Evolutionary conservation across 2,888 invertebrate species (phyloP).

Genomic region (Petrophora chlorosata): DNA sequence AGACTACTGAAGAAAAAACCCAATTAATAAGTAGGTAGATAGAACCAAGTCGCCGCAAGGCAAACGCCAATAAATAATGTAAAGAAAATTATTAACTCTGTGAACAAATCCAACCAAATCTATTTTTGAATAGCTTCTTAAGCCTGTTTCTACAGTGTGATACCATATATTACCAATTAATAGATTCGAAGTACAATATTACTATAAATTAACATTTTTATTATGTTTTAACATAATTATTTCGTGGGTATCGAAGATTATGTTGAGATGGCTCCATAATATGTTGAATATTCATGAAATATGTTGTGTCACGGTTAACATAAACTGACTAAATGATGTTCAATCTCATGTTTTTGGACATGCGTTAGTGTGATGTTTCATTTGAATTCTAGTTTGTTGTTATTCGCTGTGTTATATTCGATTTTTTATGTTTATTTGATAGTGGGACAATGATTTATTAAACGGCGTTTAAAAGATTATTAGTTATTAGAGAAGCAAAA

Average conservation of each 20-base stretch:
- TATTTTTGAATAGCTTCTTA: conserved; percentile 21
- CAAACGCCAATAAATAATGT: not conserved
- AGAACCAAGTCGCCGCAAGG: no score
- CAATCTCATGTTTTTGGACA: conserved; percentile 15
- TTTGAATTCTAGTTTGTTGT: not conserved
- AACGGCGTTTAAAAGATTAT: no score
- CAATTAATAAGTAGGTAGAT: no score
- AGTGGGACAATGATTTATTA: no score
- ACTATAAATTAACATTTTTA: conserved; percentile 66
- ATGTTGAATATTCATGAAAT: conserved; percentile 43
- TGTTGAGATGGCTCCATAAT: conserved; percentile 23
- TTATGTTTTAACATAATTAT: conserved; percentile 53
- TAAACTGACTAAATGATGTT: conserved; percentile 14
- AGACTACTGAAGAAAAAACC: conserved; percentile 14
- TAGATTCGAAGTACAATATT: conserved; percentile 49
- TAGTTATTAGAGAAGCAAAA: no score
- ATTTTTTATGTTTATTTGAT: no score
- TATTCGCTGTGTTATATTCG: no score
- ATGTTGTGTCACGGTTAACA: conserved; percentile 20
- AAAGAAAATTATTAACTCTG: not conserved
- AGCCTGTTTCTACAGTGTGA: conserved; percentile 32
- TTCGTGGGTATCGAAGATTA: conserved; percentile 41
- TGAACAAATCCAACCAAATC: not conserved
- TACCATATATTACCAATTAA: conserved; percentile 44
- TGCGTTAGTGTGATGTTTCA: conserved; percentile 5